phyloP scores from a whole-genome alignment of 2,888 invertebrate genomes.

The Pardosa pseudoannulata region DNA sequence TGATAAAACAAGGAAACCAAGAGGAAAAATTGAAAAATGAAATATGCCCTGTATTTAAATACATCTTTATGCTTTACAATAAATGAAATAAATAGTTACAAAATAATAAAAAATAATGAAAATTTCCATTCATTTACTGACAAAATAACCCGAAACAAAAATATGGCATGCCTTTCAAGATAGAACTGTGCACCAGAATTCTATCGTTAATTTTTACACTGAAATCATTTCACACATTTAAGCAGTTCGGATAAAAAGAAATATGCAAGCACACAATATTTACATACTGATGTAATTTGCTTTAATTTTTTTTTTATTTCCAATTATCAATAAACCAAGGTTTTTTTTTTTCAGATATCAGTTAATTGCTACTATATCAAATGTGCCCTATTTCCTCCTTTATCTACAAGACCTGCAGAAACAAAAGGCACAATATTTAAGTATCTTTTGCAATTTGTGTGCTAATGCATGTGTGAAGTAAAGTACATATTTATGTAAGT shows the following conservation, averaged over 20 bases:
- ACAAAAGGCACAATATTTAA: conserved; percentile 70
- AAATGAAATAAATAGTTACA: too few species aligned
- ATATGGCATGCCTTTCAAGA: not conserved
- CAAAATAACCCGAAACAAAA: not conserved
- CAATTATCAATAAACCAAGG: not conserved
- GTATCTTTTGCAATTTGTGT: conserved; percentile 65
- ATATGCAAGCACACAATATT: conserved; percentile 60
- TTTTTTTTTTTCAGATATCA: too few species aligned
- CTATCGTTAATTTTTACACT: not conserved
- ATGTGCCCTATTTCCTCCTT: conserved; percentile 44
- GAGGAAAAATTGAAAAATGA: too few species aligned
- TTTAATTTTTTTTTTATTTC: not conserved
- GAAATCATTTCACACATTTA: not conserved
- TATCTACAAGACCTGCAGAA: conserved; percentile 64
- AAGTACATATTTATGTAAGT: conserved; percentile 31
- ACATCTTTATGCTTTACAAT: too few species aligned
- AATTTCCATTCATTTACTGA: not conserved
- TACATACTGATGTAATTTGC: conserved; percentile 25
- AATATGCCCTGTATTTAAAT: too few species aligned
- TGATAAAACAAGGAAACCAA: too few species aligned
- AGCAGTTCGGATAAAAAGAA: not conserved
- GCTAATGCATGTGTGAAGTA: conserved; percentile 67
- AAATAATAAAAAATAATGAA: not conserved
- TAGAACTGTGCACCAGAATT: not conserved
- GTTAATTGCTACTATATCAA: conserved; percentile 24